A percentile compares a stretch with the other conserved stretches of the same genome.
Evolutionary conservation across 2,113 vertebrate species (phyloP).

Genomic region (Mus musculus): DNA sequence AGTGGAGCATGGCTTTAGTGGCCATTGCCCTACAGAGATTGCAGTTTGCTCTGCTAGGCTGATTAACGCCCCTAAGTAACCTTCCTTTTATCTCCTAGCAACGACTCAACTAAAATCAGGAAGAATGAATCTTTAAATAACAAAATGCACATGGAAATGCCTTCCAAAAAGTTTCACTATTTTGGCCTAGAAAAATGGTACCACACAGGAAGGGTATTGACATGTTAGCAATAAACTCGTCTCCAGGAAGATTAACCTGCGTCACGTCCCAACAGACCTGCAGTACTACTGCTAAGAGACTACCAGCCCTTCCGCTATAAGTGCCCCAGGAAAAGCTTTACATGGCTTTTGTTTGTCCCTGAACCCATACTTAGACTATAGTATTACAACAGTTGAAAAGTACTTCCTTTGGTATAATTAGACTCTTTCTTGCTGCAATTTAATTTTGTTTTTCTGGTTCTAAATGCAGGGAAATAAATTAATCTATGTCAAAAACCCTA

Average conservation of each 20-base stretch:
- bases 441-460: constrained; percentile 60
- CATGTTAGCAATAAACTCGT: neutral
- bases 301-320: constrained; percentile 16
- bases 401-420: constrained; percentile 58
- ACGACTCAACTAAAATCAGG: constrained; percentile 65
- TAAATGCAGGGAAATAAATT: constrained; percentile 47
- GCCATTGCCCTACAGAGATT: constrained; percentile 44
- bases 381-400: constrained; percentile 18
- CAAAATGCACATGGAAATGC: constrained; percentile 53
- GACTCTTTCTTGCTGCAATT: constrained; percentile 46
- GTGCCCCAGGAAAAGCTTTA: constrained; percentile 54
- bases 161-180: constrained; percentile 48
- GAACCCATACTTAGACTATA: neutral
- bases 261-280: neutral
- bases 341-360: neutral
- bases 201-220: constrained; percentile 30
- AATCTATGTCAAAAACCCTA: constrained; percentile 34
- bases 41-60: constrained; percentile 55
- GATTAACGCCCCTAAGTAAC: constrained; percentile 64
- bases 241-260: neutral
- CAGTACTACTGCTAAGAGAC: neutral
- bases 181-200: constrained; percentile 44
- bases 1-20: constrained; percentile 57
- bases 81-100: constrained; percentile 53
- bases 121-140: constrained; percentile 57